Percentiles rank a stretch among this genome's conserved stretches.
These are phyloP conservation scores for Pseudomyrmex concolor DNA, from an alignment of 1,140 invertebrate genomes.

Conservation along the genomic window DNA sequence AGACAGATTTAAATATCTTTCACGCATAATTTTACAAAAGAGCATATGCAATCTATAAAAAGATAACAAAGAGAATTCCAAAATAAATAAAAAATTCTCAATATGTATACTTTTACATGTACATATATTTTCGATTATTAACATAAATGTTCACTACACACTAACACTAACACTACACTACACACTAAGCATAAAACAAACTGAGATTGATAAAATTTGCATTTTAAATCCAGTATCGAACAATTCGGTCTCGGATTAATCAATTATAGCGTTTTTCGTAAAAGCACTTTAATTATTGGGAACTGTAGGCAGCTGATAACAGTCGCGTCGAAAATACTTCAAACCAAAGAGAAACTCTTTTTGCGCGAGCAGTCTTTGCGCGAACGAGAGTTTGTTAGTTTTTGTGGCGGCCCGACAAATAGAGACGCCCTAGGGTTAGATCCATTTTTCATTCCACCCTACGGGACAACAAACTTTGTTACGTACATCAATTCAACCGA, in stretches of 20 bases:
- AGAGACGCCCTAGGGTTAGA: conserved; percentile 52
- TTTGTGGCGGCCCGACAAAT: conserved; percentile 54
- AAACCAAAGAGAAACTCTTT: conserved; percentile 49
- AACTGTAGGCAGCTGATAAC: conserved; percentile 48
- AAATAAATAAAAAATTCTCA: too few relatives aligned
- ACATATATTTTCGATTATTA: too few relatives aligned
- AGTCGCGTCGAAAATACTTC: conserved; percentile 46
- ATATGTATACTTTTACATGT: too few relatives aligned
- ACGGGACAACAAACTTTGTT: conserved; percentile 60
- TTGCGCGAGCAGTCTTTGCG: conserved; percentile 31
- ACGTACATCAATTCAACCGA: conserved; percentile 45
- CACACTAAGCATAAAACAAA: not conserved
- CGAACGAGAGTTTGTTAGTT: conserved; percentile 59
- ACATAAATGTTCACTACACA: not conserved
- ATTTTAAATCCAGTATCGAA: conserved; percentile 33
- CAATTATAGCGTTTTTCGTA: not conserved
- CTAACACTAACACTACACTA: too few relatives aligned
- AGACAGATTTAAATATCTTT: not conserved
- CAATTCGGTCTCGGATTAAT: conserved; percentile 41
- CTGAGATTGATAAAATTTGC: conserved; percentile 7
- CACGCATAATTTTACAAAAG: too few relatives aligned
- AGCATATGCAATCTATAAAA: too few relatives aligned
- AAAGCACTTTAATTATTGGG: conserved; percentile 37
- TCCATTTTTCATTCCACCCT: conserved; percentile 60
- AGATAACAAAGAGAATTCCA: too few relatives aligned